Base-by-base conservation (phyloP, 2,113 vertebrate species). In the Odobenus rosmarus region DNA sequence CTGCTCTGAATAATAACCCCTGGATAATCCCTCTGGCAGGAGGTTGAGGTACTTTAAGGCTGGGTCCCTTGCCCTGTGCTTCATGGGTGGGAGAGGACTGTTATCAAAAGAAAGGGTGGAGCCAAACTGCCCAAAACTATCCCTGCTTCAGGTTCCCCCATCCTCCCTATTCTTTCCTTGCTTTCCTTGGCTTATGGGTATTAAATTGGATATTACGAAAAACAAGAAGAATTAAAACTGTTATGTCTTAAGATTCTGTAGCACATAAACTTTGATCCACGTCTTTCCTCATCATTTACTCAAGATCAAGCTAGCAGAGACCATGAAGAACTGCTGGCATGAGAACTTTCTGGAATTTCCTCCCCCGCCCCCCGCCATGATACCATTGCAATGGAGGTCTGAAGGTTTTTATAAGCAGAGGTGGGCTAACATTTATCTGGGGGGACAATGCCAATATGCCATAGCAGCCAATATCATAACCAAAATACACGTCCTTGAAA, bases 401-500 rank as follows among this genome's bases (percentile, higher is more conserved):
- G 28, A 81, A 97, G 33, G 13, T 62, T 94, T 88, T 95, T 42
- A 72, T 55, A 89, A 96, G 76, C 33, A 90, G 16, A 53, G 64
- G 0, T 81, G n/a, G 7, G 14, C 15, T 77, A 95, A 90, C 51
- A 76, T 4, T 93, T 57, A 94, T 67, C 42, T 64, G 62, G 4
- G 21, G 18, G 55, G 57, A 82, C 39, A 89, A 85, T 76, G 13
- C 61, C 59, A 84, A 31, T 81, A 51, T 90, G 21, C 12, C 23
- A 26, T 36, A 55, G 67, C 7, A 91, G 82, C 80, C 51, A 96
- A 80, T 95, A 69, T 59, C 51, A 83, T 84, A 96, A 76, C n/a
- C 57, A 81, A 96, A 95, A 76, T 81, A 51, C 61, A 81, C 82
- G 93, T 97, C 67, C n/a, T 96, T 81, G 84, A 42, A 95, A 76